Evolutionary conservation across 1,140 invertebrate species (phyloP).

Genomic region (Euborellia annulipes): DNA sequence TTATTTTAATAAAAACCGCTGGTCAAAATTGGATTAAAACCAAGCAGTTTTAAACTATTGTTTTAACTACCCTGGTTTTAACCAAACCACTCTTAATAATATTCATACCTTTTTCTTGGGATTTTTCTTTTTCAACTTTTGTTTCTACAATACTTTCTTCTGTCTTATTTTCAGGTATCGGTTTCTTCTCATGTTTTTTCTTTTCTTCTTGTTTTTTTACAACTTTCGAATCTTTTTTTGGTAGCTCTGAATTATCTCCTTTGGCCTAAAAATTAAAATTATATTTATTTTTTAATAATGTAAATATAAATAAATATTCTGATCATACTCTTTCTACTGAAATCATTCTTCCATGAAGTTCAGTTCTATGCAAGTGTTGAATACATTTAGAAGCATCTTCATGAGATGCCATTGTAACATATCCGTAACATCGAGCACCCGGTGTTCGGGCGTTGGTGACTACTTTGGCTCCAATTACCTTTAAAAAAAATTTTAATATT

Average conservation of each 20-base stretch:
- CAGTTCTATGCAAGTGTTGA: conserved; percentile 71
- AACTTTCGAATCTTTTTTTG: conserved; percentile 9
- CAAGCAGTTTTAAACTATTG: too few species aligned
- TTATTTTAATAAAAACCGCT: too few species aligned
- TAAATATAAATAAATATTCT: conserved; percentile 3
- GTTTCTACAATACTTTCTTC: neutral
- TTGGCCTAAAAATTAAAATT: conserved; percentile 15
- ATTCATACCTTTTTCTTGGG: neutral
- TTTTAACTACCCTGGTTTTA: too few species aligned
- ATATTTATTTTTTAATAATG: conserved; percentile 25
- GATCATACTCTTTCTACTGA: conserved; percentile 67
- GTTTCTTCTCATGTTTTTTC: conserved; percentile 8
- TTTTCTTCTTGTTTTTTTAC: conserved; percentile 13
- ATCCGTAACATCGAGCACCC: conserved; percentile 83
- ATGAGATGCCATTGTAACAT: conserved; percentile 80
- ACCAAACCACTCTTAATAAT: too few species aligned
- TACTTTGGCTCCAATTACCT: conserved; percentile 78
- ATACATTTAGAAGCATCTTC: conserved; percentile 83
- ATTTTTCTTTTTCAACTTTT: neutral
- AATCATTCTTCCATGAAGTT: conserved; percentile 84
- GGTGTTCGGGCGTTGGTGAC: conserved; percentile 85
- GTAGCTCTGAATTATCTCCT: conserved; percentile 16
- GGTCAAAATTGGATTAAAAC: too few species aligned
- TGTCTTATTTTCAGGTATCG: too few species aligned
- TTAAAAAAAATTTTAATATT: conserved; percentile 6